A percentile compares a stretch with the other conserved stretches of the same genome.
Conservation (phyloP, 2,797 vertebrate genomes). For the Tadarida brasiliensis region DNA sequence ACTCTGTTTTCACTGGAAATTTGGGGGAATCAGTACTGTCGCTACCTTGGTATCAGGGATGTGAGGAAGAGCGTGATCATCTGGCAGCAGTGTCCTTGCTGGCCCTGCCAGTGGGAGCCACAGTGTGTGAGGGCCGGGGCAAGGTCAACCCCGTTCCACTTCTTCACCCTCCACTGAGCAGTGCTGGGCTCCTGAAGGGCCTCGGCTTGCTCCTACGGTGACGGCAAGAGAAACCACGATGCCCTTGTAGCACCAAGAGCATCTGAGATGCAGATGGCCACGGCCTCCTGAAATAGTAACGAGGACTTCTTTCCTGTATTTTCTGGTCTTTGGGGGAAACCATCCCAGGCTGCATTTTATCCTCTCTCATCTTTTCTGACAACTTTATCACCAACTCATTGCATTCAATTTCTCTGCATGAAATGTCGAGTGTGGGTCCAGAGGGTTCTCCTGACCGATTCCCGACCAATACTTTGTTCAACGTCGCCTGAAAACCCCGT, state of each 20-base stretch:
- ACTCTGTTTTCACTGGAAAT: not conserved
- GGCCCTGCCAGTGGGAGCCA: not conserved
- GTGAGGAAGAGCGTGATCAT: not conserved
- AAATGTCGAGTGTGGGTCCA: not conserved
- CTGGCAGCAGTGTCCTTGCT: not conserved
- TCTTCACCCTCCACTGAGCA: not conserved
- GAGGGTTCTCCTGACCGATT: not conserved
- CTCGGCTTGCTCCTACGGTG: not conserved
- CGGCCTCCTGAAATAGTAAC: not conserved
- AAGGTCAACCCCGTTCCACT: not conserved
- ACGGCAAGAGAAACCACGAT: not conserved
- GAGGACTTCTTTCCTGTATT: not conserved
- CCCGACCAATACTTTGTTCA: not conserved
- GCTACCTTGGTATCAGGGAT: not conserved
- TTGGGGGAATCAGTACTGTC: not conserved
- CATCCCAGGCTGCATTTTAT: not conserved
- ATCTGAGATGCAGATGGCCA: not conserved
- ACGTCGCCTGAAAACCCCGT: not conserved
- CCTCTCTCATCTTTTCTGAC: not conserved
- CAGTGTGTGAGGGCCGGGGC: not conserved
- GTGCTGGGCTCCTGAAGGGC: fast-evolving
- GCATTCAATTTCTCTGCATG: not conserved
- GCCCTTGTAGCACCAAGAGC: no score
- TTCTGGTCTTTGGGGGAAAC: not conserved
- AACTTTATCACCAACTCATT: not conserved